Evolutionary conservation across 2,113 vertebrate genomes (phyloP), one percentile per base, ranked within the genome.

Genomic region (Pleuronectes platessa): DNA sequence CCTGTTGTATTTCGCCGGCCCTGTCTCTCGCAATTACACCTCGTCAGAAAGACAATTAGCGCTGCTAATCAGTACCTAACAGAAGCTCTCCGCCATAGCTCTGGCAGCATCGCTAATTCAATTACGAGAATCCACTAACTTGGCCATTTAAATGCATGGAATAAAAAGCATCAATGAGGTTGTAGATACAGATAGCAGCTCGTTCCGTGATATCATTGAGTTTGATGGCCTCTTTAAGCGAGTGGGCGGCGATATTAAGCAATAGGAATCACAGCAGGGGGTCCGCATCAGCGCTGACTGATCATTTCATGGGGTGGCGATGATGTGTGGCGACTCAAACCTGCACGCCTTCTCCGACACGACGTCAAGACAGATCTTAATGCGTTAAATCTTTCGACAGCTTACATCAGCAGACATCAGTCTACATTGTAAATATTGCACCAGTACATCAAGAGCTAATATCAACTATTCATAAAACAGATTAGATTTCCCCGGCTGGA

Each of bases 31-130:
- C 78, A 90, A 89, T 93, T 92, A 88, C 61, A 81, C 55, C 73
- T 82, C n/a, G 72, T 91, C 75, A 89, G 84, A 63, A 76, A 86
- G 85, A 92, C 91, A 92, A 94, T 94, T 93, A 93, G 87, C 76
- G 79, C 75, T 62, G 79, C 87, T 92, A 90, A 93, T 93, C 87
- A 91, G 86, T 53, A 31, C 76, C 84, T 86, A 79, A 84, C 86
- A 86, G 86, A 90, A 86, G 78, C 83, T 68, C 68, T 88, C 86
- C 78, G 64, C 78, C 58, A 76, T 61, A 67, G 86, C 81, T 88
- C 75, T 70, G 53, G 56, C 84, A 87, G 85, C 81, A 62, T 70
- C 27, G 71, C 86, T 90, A 89, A 92, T 93, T 90, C 81, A 91
- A 84, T 92, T 89, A 83, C 55, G 51, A 35, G 62, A 68, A 54